Evolutionary conservation across 2,888 invertebrate genomes (phyloP), one percentile per base, ranked within the genome.

Genomic region (Synergus japonicus): DNA sequence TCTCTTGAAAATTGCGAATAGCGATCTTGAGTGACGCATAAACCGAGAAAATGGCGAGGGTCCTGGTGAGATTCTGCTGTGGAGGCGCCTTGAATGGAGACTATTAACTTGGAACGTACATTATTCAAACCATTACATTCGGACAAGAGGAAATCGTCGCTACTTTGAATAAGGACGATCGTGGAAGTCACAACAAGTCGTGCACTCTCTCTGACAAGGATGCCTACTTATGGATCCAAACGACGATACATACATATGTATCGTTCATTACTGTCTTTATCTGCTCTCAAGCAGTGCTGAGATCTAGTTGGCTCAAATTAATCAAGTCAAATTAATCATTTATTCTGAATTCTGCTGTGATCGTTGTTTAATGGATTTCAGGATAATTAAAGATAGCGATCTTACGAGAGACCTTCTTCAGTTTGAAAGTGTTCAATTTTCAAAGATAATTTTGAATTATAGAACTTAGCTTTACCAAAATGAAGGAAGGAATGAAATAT

Each of bases 61-160:
- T 73, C 77, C 22, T 64, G 76, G 44, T 18, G 64, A 77, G 44
- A 66, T 80, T 79, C 78, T 79, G 78, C 77, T 66, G 79, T 49
- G 63, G 78, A 84, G 86, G 84, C 81, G 86, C 88, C 87, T 86
- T 88, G 86, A 88, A 88, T 88, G 88, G 88, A 87, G 87, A 86
- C 88, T 88, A 87, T 88, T 88, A 88, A 87, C 87, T 87, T 88
- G 83, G 85, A 87, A 87, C 87, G 85, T 85, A 85, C 87, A 88
- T 87, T 87, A 88, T 88, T 87, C 86, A 87, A 87, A 84, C 82
- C 88, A 87, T 37, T 37, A 37, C 37, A 37, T 86, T 86, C 87
- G 83, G 84, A 86, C 83, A 84, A 85, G 83, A 82, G 85, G 83
- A 86, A 86, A 87, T 87, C 86, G 85, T 86, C 82, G 83, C 86